Base-by-base conservation (phyloP, 2,113 vertebrate species). In the Sinocyclocheilus anshuiensis region DNA sequence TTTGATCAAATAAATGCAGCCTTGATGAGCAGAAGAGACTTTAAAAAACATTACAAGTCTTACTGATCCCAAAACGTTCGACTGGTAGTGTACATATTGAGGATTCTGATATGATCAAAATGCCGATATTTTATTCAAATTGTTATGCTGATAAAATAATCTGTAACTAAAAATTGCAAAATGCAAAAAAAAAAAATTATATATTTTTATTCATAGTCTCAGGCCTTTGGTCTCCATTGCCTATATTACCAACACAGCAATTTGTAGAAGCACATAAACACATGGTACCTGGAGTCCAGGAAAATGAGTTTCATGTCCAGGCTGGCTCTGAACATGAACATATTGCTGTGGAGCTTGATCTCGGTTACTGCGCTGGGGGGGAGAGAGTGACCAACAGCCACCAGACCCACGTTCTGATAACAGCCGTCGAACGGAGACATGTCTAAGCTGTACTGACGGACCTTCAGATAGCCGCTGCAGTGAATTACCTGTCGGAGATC, bases 251-350 rank as follows among this genome's bases (percentile, higher is more conserved):
- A n/a, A 61, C 57, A 61, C 26, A 29, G 63, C 26, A 7, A 3
- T 36, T 6, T 9, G 65, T 18, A 4, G 29, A 29, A 16, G 13
- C 65, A 15, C 7, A 7, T 26, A 29, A 71, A 71, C 74, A 77
- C 6, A 29, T 22, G 88, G 0, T 94, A 99, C 98, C 98, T 97
- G 92, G 98, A 99, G 92, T 99, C 98, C 63, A 99, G 93, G 89
- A 99, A 99, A 90, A 99, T 99, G 86, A 99, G 97, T 90, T 99
- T 99, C 98, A 99, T 99, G 92, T 99, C 98, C 86, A 99, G 93
- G 84, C 97, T 99, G 93, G 98, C 98, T 53, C 98, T 95, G 91
- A 99, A 99, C 98, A 99, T 99, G 88, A 99, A 99, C 98, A 99
- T 99, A 91, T 99, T 99, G 91, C 97, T 98, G 92, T 99, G 97